Evolutionary conservation across 1,140 invertebrate genomes (phyloP).

Genomic region (Battus philenor): DNA sequence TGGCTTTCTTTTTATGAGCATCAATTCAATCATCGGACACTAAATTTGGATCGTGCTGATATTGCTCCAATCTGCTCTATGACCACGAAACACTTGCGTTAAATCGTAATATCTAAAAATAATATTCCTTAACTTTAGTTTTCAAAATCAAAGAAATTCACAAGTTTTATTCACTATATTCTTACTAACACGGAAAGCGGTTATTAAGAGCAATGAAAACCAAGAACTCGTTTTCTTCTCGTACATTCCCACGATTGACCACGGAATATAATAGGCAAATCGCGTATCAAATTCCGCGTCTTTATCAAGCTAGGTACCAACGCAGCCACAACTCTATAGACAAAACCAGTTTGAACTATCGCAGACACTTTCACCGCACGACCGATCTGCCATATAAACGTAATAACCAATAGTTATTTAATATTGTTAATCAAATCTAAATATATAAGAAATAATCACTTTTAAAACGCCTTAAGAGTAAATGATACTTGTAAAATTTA

Average conservation of each 20-base stretch:
- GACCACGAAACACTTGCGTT: too few relatives aligned
- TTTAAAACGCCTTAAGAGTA: too few relatives aligned
- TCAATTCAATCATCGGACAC: constrained; percentile 3
- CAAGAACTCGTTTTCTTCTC: constrained; percentile 11
- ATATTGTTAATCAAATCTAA: too few relatives aligned
- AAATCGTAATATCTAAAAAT: too few relatives aligned
- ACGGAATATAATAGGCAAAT: constrained; percentile 16
- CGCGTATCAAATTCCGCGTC: constrained; percentile 18
- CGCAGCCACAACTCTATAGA: constrained; percentile 16
- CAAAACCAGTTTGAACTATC: constrained; percentile 32
- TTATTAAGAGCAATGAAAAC: constrained; percentile 7
- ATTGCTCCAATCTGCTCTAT: too few relatives aligned
- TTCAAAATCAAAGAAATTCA: too few relatives aligned
- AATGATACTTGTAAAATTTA: too few relatives aligned
- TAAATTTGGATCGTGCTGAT: constrained; percentile 2
- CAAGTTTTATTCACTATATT: neutral
- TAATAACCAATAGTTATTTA: constrained; percentile 33
- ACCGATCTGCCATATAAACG: constrained; percentile 24
- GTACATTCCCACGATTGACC: constrained; percentile 17
- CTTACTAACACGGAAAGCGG: constrained; percentile 5
- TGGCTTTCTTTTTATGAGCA: constrained; percentile 63
- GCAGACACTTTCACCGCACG: constrained; percentile 41
- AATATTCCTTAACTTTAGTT: too few relatives aligned
- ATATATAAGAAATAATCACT: too few relatives aligned
- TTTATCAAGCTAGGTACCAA: constrained; percentile 14